phyloP scores from a whole-genome alignment of 2,797 vertebrate species.

The Rhabdophis nuchalis region DNA sequence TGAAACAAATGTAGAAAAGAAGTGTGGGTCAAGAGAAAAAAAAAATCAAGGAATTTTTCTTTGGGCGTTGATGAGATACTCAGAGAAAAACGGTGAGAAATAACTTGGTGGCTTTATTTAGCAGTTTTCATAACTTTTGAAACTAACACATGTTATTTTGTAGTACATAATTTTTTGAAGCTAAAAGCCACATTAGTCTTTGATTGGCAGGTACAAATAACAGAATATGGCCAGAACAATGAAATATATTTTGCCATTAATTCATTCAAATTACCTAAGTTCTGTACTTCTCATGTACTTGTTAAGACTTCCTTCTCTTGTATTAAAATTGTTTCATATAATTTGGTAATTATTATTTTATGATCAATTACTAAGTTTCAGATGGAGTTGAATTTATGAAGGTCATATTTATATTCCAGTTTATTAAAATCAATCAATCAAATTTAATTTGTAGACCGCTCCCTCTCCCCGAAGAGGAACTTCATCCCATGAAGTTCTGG shows the following conservation, averaged over 20 bases:
- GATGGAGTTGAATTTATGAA: not conserved
- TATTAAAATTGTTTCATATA: not conserved
- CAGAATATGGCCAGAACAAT: not conserved
- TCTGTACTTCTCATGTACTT: not conserved
- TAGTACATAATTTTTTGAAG: not conserved
- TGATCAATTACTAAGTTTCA: not conserved
- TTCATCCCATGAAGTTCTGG: not conserved
- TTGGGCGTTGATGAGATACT: not conserved
- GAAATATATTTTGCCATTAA: not conserved
- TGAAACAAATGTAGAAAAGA: not conserved
- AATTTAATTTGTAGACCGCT: no score
- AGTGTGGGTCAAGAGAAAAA: not conserved
- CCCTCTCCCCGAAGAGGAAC: no score
- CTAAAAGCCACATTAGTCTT: not conserved
- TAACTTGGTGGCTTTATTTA: not conserved
- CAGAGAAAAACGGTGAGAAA: not conserved
- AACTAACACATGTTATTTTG: not conserved
- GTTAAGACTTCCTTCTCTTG: not conserved
- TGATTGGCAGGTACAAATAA: not conserved
- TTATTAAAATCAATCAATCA: not conserved
- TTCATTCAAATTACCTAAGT: not conserved
- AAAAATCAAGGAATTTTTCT: not conserved
- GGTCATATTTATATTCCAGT: not conserved
- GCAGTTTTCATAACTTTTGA: not conserved
- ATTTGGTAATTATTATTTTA: not conserved